These are phyloP conservation scores for Ips typographus DNA, from an alignment of 1,140 invertebrate species.

Conservation along the genomic window DNA sequence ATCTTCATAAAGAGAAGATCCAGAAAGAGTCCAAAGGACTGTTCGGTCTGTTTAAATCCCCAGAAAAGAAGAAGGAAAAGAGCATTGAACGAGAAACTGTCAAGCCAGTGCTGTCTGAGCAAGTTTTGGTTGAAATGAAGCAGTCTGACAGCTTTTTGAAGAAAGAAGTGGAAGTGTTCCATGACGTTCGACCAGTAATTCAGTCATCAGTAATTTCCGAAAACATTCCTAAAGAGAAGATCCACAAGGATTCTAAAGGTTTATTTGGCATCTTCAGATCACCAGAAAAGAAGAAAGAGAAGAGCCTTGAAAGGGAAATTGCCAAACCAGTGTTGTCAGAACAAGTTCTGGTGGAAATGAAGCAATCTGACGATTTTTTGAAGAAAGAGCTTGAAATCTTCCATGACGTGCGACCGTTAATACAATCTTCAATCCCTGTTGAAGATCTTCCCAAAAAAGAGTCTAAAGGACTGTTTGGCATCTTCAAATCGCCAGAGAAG, in stretches of 20 bases:
- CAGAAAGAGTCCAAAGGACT: conserved; percentile 34
- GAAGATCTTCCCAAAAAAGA: conserved; percentile 7
- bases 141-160: conserved; percentile 36
- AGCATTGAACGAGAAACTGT: conserved; percentile 5
- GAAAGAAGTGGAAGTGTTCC: conserved; percentile 36
- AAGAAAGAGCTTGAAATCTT: conserved; percentile 28
- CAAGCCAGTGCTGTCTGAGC: conserved; percentile 26
- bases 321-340: conserved; percentile 22
- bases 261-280: conserved; percentile 39
- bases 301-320: conserved; percentile 28
- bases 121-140: conserved; percentile 29
- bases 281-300: conserved; percentile 26
- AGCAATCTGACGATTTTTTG: conserved; percentile 12
- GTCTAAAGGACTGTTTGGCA: conserved; percentile 16
- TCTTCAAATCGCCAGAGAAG: conserved; percentile 25
- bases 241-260: conserved; percentile 31
- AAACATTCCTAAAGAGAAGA: conserved; percentile 16
- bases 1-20: conserved; percentile 15
- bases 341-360: conserved; percentile 34
- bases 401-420: conserved; percentile 32
- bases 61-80: conserved; percentile 30
- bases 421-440: conserved; percentile 7
- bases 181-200: conserved; percentile 31
- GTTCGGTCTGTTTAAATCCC: conserved; percentile 29
- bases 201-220: neutral